A percentile compares a stretch with the other conserved stretches of the same genome.
phyloP scores from a whole-genome alignment of 2,797 vertebrate genomes.

The Hirundo rustica region DNA sequence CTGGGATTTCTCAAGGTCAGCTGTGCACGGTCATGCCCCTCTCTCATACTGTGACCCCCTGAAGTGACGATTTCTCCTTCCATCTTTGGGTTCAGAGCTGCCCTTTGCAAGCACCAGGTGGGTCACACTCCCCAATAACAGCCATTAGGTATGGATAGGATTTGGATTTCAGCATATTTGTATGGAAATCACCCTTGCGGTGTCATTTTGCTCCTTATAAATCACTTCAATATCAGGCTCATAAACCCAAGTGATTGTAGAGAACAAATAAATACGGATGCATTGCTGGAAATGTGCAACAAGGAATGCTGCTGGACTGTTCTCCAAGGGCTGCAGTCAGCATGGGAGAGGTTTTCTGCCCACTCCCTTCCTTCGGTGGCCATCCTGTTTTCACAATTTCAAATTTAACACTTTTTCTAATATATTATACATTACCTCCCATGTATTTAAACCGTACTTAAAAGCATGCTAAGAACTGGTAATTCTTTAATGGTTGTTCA shows the following conservation, averaged over 20 bases:
- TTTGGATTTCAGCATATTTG: background rate
- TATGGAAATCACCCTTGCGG: background rate
- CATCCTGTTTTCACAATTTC: slow-evolving; percentile 72
- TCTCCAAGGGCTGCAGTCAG: slow-evolving; percentile 15
- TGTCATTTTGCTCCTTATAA: background rate
- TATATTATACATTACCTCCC: slow-evolving; percentile 83
- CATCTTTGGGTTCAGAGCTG: background rate
- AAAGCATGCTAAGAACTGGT: slow-evolving; percentile 87
- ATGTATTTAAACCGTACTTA: slow-evolving; percentile 91
- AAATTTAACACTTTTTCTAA: slow-evolving; percentile 84
- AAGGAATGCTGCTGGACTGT: background rate
- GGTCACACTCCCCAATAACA: background rate
- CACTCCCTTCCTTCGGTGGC: slow-evolving; percentile 60
- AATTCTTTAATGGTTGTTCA: slow-evolving; percentile 97
- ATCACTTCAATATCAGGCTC: background rate
- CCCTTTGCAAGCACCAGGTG: background rate
- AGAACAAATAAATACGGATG: slow-evolving; percentile 24
- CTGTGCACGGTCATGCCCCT: background rate
- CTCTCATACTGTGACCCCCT: background rate
- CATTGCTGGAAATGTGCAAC: background rate
- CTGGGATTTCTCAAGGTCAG: slow-evolving; percentile 15
- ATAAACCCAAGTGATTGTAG: background rate
- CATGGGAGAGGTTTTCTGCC: slow-evolving; percentile 48
- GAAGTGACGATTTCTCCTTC: background rate
- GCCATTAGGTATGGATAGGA: background rate